Conservation (phyloP, 1,140 invertebrate species). For the Drosophila insularis region DNA sequence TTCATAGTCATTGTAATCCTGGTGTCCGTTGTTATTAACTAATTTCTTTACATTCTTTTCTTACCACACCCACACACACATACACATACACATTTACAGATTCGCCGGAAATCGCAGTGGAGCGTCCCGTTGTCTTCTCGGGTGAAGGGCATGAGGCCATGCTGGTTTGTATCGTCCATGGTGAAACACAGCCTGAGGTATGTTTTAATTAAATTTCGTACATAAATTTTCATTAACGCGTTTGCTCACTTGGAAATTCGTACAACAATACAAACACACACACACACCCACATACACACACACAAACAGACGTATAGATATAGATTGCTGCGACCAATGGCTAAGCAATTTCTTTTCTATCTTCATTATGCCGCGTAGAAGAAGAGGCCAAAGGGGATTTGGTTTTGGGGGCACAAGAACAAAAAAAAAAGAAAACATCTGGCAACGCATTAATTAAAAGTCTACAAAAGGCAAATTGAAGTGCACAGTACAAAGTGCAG, state of each 20-base stretch:
- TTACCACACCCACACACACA: not conserved
- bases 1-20: not conserved
- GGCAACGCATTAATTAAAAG: slow-evolving; percentile 70
- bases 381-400: slow-evolving; percentile 3
- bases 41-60: slow-evolving; percentile 63
- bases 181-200: slow-evolving; percentile 86
- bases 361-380: not conserved
- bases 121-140: slow-evolving; percentile 86
- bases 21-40: slow-evolving; percentile 56
- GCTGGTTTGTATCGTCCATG: slow-evolving; percentile 87
- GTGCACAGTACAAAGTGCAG: slow-evolving; percentile 49
- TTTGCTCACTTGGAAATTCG: slow-evolving; percentile 66
- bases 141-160: slow-evolving; percentile 87
- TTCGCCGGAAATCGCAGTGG: slow-evolving; percentile 87
- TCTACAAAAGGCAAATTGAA: slow-evolving; percentile 66
- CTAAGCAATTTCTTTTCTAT: slow-evolving; percentile 15
- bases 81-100: slow-evolving; percentile 71
- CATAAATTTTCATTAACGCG: slow-evolving; percentile 77
- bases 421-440: slow-evolving; percentile 16
- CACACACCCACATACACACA: slow-evolving; percentile 15
- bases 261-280: slow-evolving; percentile 22
- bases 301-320: slow-evolving; percentile 18
- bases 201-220: slow-evolving; percentile 82
- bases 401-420: slow-evolving; percentile 6
- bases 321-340: slow-evolving; percentile 19